Evolutionary conservation across 2,113 vertebrate genomes (phyloP).

Genomic region (Rhinoptilus africanus): DNA sequence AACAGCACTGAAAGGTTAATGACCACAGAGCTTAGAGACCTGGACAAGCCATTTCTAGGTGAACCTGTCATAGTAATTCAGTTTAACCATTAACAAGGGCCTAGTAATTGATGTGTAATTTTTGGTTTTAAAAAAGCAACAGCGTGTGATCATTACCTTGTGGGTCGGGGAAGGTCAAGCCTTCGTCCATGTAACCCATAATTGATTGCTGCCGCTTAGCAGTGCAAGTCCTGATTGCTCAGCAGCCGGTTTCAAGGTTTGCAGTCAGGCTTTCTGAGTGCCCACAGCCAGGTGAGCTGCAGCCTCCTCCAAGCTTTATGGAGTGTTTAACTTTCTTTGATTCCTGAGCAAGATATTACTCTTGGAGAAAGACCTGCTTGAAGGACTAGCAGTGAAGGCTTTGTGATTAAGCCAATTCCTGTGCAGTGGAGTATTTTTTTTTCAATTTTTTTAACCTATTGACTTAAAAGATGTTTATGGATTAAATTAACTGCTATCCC

Average conservation of each 20-base stretch:
- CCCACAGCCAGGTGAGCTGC: not conserved
- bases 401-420: not conserved
- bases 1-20: not conserved
- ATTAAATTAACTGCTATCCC: not conserved
- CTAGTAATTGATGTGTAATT: slow-evolving; percentile 55
- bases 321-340: not conserved
- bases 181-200: not conserved
- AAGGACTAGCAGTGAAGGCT: not conserved
- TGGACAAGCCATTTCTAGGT: not conserved
- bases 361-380: not conserved
- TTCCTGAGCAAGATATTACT: not conserved
- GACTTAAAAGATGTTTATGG: not conserved
- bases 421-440: not conserved
- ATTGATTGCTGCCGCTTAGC: slow-evolving; percentile 5
- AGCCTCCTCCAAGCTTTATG: not conserved
- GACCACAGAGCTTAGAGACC: not conserved
- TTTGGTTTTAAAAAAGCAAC: slow-evolving; percentile 45
- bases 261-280: not conserved
- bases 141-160: slow-evolving; percentile 28
- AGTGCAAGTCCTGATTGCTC: not conserved
- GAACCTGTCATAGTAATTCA: slow-evolving; percentile 19
- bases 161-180: slow-evolving; percentile 32
- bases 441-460: not conserved
- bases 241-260: not conserved
- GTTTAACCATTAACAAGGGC: slow-evolving; percentile 56